Base-by-base conservation (phyloP, 2,113 vertebrate genomes). In the Cheilinus undulatus region DNA sequence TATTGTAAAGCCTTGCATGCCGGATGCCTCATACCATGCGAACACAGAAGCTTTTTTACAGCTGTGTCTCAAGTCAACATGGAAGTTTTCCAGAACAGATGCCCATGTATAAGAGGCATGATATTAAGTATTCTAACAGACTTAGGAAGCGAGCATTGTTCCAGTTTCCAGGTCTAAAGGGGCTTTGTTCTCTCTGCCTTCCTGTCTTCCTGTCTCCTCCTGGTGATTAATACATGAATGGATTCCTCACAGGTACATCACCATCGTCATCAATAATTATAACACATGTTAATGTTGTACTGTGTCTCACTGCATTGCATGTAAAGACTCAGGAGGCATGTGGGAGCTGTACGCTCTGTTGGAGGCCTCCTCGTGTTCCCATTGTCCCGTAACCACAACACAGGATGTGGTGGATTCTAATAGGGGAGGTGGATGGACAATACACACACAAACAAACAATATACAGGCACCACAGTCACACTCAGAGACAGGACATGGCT, bases 351-450 rank as follows among this genome's bases (percentile, higher is more conserved):
- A 40, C 15, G 58, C 79, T 78, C 65, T 61, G 78, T 56, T 79
- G 68, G 67, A 83, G 85, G 70, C 63, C 40, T 36, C 66, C 84
- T 78, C 78, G 68, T 75, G 69, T 45, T 45, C 69, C 66, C 63
- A 86, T 88, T 88, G 83, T 90, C 54, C 56, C 51, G 8, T 13
- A 58, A 77, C 89, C 90, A 78, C 80, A 90, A 83, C 78, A 82
- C 88, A 88, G 91, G 91, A 92, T 93, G 88, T 86, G 92, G 91
- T 54, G 57, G 78, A 86, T 82, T 86, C 67, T 79, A 82, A 87
- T 86, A 58, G 49, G 50, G 78, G 69, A 76, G 56, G 67, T 75
- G 70, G 68, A 69, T 56, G 56, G 40, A 26, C 56, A 24, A 69
- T 34, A 14, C 14, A 34, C 53, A 36, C 30, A 59, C 61, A 81